These are phyloP conservation scores for Diaphora mendica DNA, from an alignment of 2,888 invertebrate genomes.

Conservation along the genomic window DNA sequence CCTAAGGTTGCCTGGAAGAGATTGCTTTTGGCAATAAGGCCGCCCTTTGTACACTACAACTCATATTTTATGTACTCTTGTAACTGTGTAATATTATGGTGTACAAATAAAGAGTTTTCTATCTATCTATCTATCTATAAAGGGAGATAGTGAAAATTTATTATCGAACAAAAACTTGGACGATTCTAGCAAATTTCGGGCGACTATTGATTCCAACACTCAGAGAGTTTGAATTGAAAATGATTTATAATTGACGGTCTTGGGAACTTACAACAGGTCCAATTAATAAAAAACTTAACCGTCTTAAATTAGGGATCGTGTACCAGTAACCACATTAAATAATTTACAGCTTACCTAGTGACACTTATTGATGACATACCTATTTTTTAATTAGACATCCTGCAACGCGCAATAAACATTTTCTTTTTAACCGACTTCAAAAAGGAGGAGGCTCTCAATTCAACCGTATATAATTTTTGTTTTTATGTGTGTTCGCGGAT, in stretches of 20 bases:
- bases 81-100: too few relatives aligned
- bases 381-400: not conserved
- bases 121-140: too few relatives aligned
- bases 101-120: too few relatives aligned
- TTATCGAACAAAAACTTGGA: slow-evolving; percentile 37
- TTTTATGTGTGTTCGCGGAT: too few relatives aligned
- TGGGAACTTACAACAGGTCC: slow-evolving; percentile 14
- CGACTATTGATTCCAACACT: slow-evolving; percentile 37
- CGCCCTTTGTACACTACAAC: too few relatives aligned
- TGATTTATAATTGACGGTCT: slow-evolving; percentile 16
- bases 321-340: too few relatives aligned
- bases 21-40: too few relatives aligned
- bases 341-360: not conserved
- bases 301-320: not conserved
- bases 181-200: slow-evolving; percentile 31
- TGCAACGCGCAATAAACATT: not conserved
- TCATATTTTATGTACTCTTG: too few relatives aligned
- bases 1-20: too few relatives aligned
- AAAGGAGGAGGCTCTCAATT: too few relatives aligned
- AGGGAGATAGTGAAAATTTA: slow-evolving; percentile 44
- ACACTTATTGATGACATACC: not conserved
- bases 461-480: too few relatives aligned
- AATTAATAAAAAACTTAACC: not conserved
- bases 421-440: too few relatives aligned
- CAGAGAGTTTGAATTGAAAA: slow-evolving; percentile 25